These are phyloP conservation scores for Hipparchia semele DNA, from an alignment of 2,888 invertebrate species.

Conservation along the genomic window DNA sequence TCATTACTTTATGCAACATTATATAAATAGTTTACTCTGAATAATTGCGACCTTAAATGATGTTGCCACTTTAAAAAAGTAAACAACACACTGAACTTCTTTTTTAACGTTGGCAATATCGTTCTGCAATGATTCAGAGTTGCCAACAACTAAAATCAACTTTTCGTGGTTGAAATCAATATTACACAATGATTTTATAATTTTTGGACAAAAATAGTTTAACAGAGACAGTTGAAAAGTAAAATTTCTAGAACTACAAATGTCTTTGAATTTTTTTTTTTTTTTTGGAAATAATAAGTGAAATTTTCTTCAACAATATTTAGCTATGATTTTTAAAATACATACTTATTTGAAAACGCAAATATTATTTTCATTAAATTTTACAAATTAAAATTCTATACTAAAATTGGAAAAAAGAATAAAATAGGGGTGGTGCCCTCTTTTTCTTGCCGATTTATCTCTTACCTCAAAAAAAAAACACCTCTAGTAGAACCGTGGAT, in stretches of 20 bases:
- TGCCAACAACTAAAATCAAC: conserved; percentile 34
- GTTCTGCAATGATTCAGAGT: conserved; percentile 25
- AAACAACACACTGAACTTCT: not conserved
- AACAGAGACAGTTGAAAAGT: not conserved
- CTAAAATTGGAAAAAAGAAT: no score
- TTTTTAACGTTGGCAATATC: conserved; percentile 19
- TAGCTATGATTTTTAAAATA: no score
- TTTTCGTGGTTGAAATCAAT: conserved; percentile 10
- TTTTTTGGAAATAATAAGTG: no score
- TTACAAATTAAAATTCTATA: no score
- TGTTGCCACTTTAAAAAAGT: conserved; percentile 20
- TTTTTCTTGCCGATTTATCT: no score
- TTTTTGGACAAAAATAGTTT: not conserved
- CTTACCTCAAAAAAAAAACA: no score
- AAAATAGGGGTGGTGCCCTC: no score
- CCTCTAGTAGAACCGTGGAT: no score
- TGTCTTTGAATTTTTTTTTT: no score
- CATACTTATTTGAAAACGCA: no score
- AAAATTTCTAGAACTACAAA: not conserved
- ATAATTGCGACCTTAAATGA: conserved; percentile 24
- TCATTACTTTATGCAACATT: conserved; percentile 55
- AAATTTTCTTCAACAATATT: no score
- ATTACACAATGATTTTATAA: not conserved
- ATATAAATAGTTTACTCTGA: conserved; percentile 54
- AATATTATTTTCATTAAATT: no score